A percentile compares a stretch with the other conserved stretches of the same genome.
Evolutionary conservation across 2,113 vertebrate species (phyloP).

Genomic region (Planiliza haematocheilus): DNA sequence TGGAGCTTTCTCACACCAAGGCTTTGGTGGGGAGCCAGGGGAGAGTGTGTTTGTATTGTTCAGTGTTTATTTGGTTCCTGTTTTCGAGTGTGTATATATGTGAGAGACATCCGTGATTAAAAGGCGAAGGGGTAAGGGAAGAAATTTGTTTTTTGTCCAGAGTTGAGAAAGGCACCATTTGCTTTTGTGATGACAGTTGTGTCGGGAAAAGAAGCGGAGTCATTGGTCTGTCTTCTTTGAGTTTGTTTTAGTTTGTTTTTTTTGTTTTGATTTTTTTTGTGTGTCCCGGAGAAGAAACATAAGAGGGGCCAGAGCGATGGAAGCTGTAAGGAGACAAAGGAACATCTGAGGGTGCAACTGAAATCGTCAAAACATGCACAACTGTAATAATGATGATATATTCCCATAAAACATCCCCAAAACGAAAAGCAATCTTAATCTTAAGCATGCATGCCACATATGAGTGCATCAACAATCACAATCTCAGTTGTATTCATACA

Average conservation of each 20-base stretch:
- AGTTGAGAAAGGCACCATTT: slow-evolving; percentile 38
- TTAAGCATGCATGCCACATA: background rate
- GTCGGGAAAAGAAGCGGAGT: slow-evolving; percentile 25
- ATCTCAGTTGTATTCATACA: background rate
- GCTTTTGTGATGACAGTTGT: slow-evolving; percentile 41
- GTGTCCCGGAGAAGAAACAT: slow-evolving; percentile 36
- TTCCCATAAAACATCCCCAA: background rate
- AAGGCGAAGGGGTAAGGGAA: background rate
- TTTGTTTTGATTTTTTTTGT: slow-evolving; percentile 30
- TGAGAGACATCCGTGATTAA: slow-evolving; percentile 33
- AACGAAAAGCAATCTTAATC: slow-evolving; percentile 17
- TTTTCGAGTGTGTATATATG: slow-evolving; percentile 31
- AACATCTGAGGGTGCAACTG: background rate
- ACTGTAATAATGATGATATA: background rate
- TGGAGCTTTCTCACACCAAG: slow-evolving; percentile 44
- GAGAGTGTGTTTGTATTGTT: slow-evolving; percentile 39
- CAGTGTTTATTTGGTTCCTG: slow-evolving; percentile 54
- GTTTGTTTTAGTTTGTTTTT: slow-evolving; percentile 58
- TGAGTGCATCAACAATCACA: background rate
- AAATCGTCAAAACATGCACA: background rate
- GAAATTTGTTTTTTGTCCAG: slow-evolving; percentile 19
- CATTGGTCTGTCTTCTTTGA: slow-evolving; percentile 38
- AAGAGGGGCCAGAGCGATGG: slow-evolving; percentile 42
- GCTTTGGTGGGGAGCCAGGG: slow-evolving; percentile 18
- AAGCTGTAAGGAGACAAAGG: background rate